These are phyloP conservation scores for Gibbula magus DNA, from an alignment of 2,888 invertebrate species.

Conservation along the genomic window DNA sequence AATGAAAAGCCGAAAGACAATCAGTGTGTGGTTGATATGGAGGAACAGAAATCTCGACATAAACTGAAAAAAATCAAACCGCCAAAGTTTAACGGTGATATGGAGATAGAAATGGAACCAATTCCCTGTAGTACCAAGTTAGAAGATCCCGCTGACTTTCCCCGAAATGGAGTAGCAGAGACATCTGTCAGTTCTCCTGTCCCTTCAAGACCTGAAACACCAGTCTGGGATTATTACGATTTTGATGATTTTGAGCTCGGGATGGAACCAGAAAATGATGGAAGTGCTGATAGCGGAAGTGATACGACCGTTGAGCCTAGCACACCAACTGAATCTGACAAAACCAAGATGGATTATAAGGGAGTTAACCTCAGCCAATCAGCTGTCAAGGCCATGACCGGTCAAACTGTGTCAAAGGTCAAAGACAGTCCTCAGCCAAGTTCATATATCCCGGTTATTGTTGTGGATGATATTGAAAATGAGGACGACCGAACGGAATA, in stretches of 20 bases:
- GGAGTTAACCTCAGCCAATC: conserved; percentile 8
- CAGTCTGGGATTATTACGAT: conserved; percentile 66
- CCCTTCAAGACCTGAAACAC: conserved; percentile 60
- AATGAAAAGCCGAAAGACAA: background rate
- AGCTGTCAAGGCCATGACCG: background rate
- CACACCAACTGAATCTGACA: background rate
- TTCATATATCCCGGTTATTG: conserved; percentile 30
- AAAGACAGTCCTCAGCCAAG: background rate
- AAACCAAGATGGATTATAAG: background rate
- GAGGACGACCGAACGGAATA: conserved; percentile 3
- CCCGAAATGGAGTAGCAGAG: background rate
- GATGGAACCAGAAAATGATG: background rate
- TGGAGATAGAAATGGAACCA: conserved; percentile 14
- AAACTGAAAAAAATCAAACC: conserved; percentile 14
- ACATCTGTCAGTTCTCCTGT: conserved; percentile 26
- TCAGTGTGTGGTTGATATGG: background rate
- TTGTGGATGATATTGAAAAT: conserved; percentile 40
- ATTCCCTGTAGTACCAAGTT: background rate
- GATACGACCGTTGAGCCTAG: background rate
- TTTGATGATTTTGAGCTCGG: conserved; percentile 35
- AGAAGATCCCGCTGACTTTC: background rate
- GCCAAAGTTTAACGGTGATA: conserved; percentile 16
- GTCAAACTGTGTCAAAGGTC: conserved; percentile 3
- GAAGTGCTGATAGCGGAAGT: background rate
- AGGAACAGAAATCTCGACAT: background rate